These are phyloP conservation scores for Lordiphosa mommai DNA, from an alignment of 1,140 invertebrate genomes.

Conservation along the genomic window DNA sequence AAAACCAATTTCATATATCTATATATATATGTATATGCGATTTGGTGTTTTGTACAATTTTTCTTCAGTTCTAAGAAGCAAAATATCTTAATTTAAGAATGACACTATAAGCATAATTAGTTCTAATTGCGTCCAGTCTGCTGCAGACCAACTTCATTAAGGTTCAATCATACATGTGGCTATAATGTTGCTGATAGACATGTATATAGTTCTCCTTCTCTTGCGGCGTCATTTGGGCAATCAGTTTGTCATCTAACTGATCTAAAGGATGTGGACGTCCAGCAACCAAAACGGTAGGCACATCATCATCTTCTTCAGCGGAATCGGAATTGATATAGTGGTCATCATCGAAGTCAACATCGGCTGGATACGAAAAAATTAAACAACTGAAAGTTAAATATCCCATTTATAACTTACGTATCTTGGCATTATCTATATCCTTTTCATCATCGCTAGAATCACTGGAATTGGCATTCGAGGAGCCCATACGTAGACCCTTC, in stretches of 20 bases:
- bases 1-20: constrained; percentile 14
- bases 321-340: constrained; percentile 82
- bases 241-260: constrained; percentile 90
- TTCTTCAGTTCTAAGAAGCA: constrained; percentile 15
- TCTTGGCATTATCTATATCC: constrained; percentile 81
- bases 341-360: constrained; percentile 83
- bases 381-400: not conserved
- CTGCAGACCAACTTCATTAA: not conserved
- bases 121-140: not conserved
- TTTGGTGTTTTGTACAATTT: not conserved
- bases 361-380: constrained; percentile 80
- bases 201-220: constrained; percentile 97
- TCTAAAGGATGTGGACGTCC: constrained; percentile 86
- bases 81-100: constrained; percentile 27
- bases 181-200: constrained; percentile 95
- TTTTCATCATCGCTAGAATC: constrained; percentile 90
- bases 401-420: constrained; percentile 81
- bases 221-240: constrained; percentile 93
- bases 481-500: constrained; percentile 83
- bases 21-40: not conserved
- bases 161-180: constrained; percentile 85
- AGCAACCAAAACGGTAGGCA: constrained; percentile 91
- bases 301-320: constrained; percentile 88
- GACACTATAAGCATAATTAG: constrained; percentile 27
- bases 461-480: constrained; percentile 80